Evolutionary conservation across 2,888 invertebrate genomes (phyloP).

Genomic region (Capitulum mitella): DNA sequence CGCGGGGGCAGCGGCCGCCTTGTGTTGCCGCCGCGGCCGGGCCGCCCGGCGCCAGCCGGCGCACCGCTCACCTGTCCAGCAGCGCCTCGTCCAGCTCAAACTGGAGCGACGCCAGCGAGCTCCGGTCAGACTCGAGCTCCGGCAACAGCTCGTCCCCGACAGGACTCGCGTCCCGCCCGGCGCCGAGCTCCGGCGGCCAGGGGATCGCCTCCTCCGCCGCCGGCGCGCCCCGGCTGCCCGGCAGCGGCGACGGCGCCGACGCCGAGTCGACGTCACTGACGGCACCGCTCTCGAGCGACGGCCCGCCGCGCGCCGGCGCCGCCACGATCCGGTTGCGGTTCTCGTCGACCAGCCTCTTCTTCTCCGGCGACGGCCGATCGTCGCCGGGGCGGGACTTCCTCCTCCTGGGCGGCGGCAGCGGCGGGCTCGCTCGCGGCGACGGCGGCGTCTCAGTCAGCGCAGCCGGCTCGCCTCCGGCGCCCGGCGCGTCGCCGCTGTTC

Average conservation of each 20-base stretch:
- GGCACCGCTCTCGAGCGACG: too few species aligned
- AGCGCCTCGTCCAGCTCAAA: neutral
- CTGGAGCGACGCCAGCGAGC: constrained; percentile 1
- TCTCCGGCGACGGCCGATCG: neutral
- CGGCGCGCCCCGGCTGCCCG: neutral
- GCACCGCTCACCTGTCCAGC: neutral
- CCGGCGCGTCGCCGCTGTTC: neutral
- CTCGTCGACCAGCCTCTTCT: neutral
- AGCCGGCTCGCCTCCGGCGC: too few species aligned
- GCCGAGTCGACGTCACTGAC: neutral
- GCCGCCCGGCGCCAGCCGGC: neutral
- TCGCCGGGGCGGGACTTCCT: neutral
- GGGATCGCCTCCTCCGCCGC: neutral
- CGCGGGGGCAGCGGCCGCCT: neutral
- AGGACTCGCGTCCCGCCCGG: too few species aligned
- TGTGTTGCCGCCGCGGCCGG: neutral
- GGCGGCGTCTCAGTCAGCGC: neutral
- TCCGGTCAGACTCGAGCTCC: neutral
- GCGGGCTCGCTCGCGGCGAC: neutral
- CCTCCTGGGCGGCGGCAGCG: neutral
- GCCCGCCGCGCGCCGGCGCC: too few species aligned
- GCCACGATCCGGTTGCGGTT: constrained; percentile 10
- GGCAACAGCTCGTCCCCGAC: neutral
- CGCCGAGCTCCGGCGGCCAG: neutral
- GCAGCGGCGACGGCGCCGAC: too few species aligned